Evolutionary conservation across 1,140 invertebrate genomes (phyloP).

Genomic region (Harlomillsia oculata): DNA sequence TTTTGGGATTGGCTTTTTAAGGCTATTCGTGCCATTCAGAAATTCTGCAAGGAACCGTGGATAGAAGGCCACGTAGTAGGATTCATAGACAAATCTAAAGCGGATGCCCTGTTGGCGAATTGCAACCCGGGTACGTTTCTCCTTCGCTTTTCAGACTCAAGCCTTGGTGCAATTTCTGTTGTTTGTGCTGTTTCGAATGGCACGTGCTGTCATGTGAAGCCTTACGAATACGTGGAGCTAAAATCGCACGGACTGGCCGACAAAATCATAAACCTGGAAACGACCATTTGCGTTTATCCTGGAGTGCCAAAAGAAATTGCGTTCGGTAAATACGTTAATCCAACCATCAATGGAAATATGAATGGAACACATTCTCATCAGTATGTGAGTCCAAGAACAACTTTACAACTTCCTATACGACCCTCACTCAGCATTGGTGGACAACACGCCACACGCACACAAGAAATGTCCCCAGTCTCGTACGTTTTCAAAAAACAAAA

Average conservation of each 20-base stretch:
- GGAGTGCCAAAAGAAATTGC: neutral
- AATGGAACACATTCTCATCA: no score
- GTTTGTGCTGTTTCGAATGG: neutral
- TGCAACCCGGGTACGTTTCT: neutral
- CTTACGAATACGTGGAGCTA: no score
- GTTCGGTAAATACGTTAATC: neutral
- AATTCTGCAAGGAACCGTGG: neutral
- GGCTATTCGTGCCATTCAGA: neutral
- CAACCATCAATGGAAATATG: no score
- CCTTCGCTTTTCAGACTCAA: neutral
- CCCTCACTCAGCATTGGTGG: no score
- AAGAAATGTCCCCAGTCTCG: no score
- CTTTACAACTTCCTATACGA: no score
- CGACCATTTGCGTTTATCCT: neutral
- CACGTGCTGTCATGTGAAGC: no score
- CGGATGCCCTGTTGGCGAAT: neutral
- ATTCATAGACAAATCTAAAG: neutral
- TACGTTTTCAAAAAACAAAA: no score
- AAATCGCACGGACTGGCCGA: neutral
- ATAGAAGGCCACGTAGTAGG: neutral
- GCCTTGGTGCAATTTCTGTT: neutral
- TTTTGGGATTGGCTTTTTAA: constrained; percentile 13
- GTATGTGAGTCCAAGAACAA: no score
- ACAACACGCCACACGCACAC: no score
- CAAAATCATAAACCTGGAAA: neutral